These are phyloP conservation scores for Chloroceryle amazona DNA, from an alignment of 2,797 vertebrate species.

Conservation along the genomic window DNA sequence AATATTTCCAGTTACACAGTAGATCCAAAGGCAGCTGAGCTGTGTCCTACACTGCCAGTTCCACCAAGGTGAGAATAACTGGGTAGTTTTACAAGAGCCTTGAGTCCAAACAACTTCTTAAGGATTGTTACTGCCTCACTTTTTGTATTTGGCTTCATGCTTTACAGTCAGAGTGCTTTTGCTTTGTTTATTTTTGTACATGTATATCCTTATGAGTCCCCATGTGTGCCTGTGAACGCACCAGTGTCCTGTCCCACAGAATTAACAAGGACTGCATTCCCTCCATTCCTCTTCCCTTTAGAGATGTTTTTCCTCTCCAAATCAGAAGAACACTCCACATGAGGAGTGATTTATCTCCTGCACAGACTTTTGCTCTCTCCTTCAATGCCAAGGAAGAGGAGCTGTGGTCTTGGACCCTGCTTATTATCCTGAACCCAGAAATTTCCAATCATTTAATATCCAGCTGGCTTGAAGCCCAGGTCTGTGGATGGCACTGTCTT, in stretches of 20 bases:
- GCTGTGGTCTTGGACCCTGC: not conserved
- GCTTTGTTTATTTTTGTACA: not conserved
- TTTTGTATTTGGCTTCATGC: not conserved
- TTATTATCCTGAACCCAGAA: not conserved
- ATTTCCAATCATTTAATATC: not conserved
- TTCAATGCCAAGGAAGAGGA: not conserved
- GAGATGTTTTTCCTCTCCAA: not conserved
- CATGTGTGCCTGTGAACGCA: not conserved
- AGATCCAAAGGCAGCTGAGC: conserved; percentile 55
- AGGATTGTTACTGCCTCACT: not conserved
- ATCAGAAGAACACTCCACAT: not conserved
- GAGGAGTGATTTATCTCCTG: not conserved
- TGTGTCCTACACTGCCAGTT: conserved; percentile 82
- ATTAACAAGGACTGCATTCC: not conserved
- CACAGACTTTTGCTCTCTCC: not conserved
- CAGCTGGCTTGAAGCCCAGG: not conserved
- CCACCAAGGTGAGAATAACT: conserved; percentile 79
- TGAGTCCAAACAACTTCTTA: not conserved
- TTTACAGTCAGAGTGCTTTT: not conserved
- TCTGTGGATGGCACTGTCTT: not conserved
- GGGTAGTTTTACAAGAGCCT: not conserved
- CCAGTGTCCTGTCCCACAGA: not conserved
- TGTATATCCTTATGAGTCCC: not conserved
- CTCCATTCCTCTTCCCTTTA: not conserved
- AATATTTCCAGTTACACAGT: conserved; percentile 76